Conservation (phyloP, 1,140 invertebrate genomes). For the Aradophagus sp. region DNA sequence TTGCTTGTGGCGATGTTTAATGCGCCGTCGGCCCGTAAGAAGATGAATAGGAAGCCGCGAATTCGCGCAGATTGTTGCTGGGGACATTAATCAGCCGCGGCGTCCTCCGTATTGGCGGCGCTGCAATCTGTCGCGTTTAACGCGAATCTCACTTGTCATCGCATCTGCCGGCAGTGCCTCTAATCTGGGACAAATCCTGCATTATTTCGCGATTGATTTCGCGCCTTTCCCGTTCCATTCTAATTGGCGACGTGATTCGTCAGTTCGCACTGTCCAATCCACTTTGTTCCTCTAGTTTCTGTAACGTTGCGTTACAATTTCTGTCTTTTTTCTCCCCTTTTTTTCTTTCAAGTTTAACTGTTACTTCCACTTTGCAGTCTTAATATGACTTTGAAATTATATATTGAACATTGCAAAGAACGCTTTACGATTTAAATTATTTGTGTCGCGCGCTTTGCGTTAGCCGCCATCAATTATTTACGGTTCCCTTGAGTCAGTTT, state of each 20-base stretch:
- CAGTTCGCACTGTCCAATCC: background rate
- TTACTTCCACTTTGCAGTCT: no score
- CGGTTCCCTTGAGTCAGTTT: no score
- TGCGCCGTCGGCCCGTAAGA: slow-evolving; percentile 39
- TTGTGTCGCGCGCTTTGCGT: no score
- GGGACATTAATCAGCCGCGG: slow-evolving; percentile 72
- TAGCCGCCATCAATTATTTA: no score
- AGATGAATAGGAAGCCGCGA: slow-evolving; percentile 74
- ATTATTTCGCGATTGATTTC: slow-evolving; percentile 9
- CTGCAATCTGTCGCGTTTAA: slow-evolving; percentile 58
- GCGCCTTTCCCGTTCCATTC: slow-evolving; percentile 20
- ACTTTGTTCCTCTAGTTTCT: no score
- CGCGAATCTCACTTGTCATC: slow-evolving; percentile 69
- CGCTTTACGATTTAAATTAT: no score
- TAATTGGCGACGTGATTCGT: slow-evolving; percentile 20
- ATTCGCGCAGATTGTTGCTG: slow-evolving; percentile 72
- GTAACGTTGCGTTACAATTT: no score
- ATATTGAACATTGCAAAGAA: no score
- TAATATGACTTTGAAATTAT: no score
- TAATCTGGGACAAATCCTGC: slow-evolving; percentile 65
- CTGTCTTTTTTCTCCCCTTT: no score
- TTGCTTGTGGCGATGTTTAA: slow-evolving; percentile 21
- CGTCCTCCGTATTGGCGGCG: slow-evolving; percentile 21
- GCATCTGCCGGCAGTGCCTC: slow-evolving; percentile 62
- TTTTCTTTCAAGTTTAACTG: no score